A percentile compares a stretch with the other conserved stretches of the same genome.
phyloP scores from a whole-genome alignment of 2,888 invertebrate species.

The Achlya flavicornis region DNA sequence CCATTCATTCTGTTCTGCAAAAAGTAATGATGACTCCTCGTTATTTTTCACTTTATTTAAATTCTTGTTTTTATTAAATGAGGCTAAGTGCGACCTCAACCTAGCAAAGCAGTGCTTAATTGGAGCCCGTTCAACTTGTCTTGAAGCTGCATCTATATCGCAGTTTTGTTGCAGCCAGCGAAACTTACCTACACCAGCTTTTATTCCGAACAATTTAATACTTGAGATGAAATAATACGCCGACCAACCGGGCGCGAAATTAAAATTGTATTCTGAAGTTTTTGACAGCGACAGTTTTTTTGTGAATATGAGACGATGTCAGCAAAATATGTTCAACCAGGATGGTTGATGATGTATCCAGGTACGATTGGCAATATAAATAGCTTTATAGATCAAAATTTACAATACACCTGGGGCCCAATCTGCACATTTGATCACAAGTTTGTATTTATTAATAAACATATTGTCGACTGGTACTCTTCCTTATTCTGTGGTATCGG shows the following conservation, averaged over 20 bases:
- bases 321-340: not conserved
- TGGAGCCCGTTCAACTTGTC: slow-evolving; percentile 28
- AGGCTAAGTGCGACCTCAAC: slow-evolving; percentile 14
- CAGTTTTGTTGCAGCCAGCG: slow-evolving; percentile 24
- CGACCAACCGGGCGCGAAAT: not conserved
- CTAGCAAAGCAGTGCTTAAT: slow-evolving; percentile 29
- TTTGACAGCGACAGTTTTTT: not conserved
- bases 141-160: slow-evolving; percentile 25
- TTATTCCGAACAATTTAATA: slow-evolving; percentile 10
- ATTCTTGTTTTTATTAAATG: too few species aligned
- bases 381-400: too few species aligned
- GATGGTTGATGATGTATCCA: not conserved
- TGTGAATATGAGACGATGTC: not conserved
- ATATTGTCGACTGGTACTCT: too few species aligned
- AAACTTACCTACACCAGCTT: not conserved
- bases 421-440: too few species aligned
- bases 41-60: too few species aligned
- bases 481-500: too few species aligned
- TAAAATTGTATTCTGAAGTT: not conserved
- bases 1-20: too few species aligned
- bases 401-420: too few species aligned
- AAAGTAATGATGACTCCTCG: too few species aligned
- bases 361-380: not conserved
- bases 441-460: too few species aligned
- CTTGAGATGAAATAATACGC: slow-evolving; percentile 6